Conservation (phyloP, 2,797 vertebrate genomes). For the Emys orbicularis region DNA sequence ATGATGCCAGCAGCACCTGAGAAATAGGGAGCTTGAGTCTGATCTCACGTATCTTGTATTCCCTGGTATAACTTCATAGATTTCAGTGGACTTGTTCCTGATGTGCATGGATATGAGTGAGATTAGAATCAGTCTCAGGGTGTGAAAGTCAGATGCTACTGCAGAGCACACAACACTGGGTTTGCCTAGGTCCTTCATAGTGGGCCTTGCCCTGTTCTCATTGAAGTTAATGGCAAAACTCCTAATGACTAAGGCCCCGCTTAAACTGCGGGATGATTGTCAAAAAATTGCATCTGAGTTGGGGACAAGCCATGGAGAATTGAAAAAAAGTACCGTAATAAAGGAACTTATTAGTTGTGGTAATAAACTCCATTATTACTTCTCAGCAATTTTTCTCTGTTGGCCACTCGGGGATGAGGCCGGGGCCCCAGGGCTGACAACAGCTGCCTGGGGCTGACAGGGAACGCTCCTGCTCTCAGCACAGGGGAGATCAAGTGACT, state of each 20-base stretch:
- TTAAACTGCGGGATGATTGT: background rate
- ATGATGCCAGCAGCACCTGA: constrained; percentile 52
- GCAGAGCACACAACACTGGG: background rate
- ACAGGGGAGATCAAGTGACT: background rate
- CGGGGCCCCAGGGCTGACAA: background rate
- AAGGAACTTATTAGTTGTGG: background rate
- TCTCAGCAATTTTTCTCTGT: background rate
- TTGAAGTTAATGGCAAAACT: background rate
- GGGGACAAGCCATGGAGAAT: background rate
- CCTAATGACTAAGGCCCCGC: background rate
- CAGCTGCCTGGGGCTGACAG: background rate
- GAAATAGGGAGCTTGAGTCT: background rate
- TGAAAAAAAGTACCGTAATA: background rate
- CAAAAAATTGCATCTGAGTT: background rate
- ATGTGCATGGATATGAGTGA: background rate
- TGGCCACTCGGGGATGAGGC: background rate
- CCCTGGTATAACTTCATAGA: background rate
- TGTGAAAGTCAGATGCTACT: background rate
- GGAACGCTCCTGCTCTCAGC: background rate
- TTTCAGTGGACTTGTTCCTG: background rate
- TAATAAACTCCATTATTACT: background rate
- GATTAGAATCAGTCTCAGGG: background rate
- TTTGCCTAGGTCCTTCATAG: background rate
- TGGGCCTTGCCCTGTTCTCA: background rate
- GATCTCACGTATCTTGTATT: background rate